Evolutionary conservation across 1,140 invertebrate species (phyloP).

Genomic region (Neodiprion lecontei): DNA sequence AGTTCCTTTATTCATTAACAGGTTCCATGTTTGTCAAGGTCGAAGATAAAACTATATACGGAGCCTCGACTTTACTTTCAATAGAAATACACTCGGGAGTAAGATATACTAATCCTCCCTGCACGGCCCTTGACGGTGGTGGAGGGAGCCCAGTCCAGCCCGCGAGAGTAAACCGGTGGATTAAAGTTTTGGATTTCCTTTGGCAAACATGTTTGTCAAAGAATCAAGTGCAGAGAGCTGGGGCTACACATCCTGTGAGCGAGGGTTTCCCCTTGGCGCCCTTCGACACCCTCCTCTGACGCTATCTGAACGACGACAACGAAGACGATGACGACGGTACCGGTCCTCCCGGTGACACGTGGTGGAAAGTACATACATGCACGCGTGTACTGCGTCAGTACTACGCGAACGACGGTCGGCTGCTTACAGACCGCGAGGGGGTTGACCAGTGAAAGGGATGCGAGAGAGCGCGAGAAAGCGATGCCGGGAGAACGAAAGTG

Average conservation of each 20-base stretch:
- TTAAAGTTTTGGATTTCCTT: slow-evolving; percentile 13
- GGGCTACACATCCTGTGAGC: neutral
- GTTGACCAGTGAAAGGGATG: slow-evolving; percentile 4
- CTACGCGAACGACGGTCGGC: neutral
- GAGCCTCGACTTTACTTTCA: no score
- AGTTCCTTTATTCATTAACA: no score
- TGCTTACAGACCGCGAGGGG: neutral
- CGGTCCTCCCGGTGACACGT: neutral
- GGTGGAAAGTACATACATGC: neutral
- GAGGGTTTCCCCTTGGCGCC: neutral
- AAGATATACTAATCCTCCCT: neutral
- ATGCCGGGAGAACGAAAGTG: neutral
- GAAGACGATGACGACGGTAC: neutral
- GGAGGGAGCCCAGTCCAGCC: neutral
- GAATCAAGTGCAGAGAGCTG: neutral
- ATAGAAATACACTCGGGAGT: no score
- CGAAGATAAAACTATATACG: no score
- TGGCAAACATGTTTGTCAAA: neutral
- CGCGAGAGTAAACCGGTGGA: neutral
- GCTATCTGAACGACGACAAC: neutral
- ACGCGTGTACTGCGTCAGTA: neutral
- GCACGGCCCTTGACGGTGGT: neutral
- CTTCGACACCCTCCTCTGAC: neutral
- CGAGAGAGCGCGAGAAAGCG: neutral
- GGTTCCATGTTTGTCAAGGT: no score